Base-by-base conservation (phyloP, 2,888 invertebrate genomes). In the Lamellibrachia columna region DNA sequence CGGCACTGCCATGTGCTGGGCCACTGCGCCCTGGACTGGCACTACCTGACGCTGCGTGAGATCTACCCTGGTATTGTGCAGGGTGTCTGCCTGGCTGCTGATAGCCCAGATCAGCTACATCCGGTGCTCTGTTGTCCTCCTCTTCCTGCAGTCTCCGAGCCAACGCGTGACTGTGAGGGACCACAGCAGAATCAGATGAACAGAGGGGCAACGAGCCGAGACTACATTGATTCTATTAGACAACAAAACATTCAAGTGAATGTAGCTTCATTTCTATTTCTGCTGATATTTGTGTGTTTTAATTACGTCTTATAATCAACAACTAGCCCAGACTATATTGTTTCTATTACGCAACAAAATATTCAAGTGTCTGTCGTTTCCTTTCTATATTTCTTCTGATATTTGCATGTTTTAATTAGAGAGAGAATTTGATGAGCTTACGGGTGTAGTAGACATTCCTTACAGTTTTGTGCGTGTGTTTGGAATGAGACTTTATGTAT, bases 111-210 rank as follows among this genome's bases (percentile, higher is more conserved):
- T 75, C 22, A 22, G 75, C 75, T 22, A 52, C 91, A 0, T 93
- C 94, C 15, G 95, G 95, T 9, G 95, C 95, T 52, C 95, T 95
- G n/a, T 95, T 93, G 93, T 96, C 94, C 94, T 97, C 97, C 94
- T 97, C 97, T 93, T 96, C 97, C 94, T 97, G 97, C 7, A 97
- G 95, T 90, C 95, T 94, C 94, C 96, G 95, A 28, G 97, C 97
- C 92, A 97, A 94, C 94, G 97, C 96, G 94, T 96, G 96, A 94
- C 97, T 97, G 94, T 11, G 75, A n/a, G 15, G n/a, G 6, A 94
- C 92, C 90, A 92, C 52, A 53, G 15, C 52, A 53, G 15, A 91
- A 11, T 22, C 40, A 91, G 53, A 91, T 52, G 53, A 53, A 91
- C 15, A 52, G 15, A 52, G 53, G 91, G n/a, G 15, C 52, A 11